Percentiles rank a stretch among this genome's conserved stretches.
Evolutionary conservation across 92 coral and sea anemone species (phyloP).

Genomic region (Heteractis magnifica): DNA sequence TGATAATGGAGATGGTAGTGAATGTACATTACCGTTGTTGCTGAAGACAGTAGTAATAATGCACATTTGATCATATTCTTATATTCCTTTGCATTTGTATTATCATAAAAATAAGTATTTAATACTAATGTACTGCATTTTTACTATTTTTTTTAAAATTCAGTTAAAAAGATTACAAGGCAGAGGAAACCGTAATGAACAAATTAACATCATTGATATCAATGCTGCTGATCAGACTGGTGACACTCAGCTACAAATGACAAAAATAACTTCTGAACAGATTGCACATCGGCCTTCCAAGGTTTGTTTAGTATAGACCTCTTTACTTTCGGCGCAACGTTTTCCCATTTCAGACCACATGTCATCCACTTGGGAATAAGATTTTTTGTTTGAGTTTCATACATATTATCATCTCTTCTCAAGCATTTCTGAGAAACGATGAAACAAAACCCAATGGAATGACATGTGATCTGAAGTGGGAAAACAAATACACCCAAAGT

Average conservation of each 20-base stretch:
- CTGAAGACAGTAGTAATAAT: neutral
- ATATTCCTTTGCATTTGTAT: neutral
- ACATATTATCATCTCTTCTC: too few species aligned
- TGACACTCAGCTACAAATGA: constrained; percentile 51
- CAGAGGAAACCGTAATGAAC: constrained; percentile 60
- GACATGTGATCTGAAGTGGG: too few species aligned
- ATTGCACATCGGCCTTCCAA: constrained; percentile 64
- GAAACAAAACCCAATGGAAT: too few species aligned
- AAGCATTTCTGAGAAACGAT: too few species aligned
- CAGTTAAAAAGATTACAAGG: constrained; percentile 72
- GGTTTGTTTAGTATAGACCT: constrained; percentile 38
- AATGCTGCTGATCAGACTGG: constrained; percentile 79
- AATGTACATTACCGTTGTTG: neutral
- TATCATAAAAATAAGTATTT: too few species aligned
- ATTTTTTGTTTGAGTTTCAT: too few species aligned
- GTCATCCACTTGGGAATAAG: too few species aligned
- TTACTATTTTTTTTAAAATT: neutral
- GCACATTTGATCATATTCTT: neutral
- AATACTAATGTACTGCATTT: neutral
- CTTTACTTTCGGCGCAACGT: neutral
- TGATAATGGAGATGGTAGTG: neutral
- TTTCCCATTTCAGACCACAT: neutral
- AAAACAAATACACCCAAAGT: too few species aligned
- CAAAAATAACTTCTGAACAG: constrained; percentile 74
- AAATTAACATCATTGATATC: constrained; percentile 74